phyloP scores from a whole-genome alignment of 2,888 invertebrate genomes.

The Phaedon cochleariae region DNA sequence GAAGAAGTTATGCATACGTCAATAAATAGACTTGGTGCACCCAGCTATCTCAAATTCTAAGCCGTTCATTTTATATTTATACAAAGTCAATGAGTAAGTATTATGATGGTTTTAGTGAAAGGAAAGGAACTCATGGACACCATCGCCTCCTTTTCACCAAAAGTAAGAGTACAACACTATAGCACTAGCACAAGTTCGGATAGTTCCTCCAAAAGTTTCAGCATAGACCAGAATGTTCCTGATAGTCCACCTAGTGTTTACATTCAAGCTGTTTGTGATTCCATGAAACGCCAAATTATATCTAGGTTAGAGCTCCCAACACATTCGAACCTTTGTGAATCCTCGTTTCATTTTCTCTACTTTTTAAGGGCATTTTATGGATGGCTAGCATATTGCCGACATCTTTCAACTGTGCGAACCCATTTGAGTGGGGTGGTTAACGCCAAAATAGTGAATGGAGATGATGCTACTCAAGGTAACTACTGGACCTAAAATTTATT shows the following conservation, averaged over 20 bases:
- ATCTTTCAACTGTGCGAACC: constrained; percentile 89
- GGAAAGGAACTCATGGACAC: constrained; percentile 74
- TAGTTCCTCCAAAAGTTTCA: constrained; percentile 66
- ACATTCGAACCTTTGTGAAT: no score
- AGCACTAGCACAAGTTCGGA: constrained; percentile 77
- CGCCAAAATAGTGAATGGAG: constrained; percentile 73
- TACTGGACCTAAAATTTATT: no score
- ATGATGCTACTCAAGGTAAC: constrained; percentile 66
- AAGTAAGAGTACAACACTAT: constrained; percentile 64
- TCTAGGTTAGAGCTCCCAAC: constrained; percentile 66
- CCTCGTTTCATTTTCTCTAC: background rate
- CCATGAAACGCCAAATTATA: constrained; percentile 94
- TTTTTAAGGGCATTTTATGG: constrained; percentile 82
- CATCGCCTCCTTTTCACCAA: constrained; percentile 59
- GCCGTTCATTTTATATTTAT: no score
- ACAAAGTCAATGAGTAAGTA: no score
- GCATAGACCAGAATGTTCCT: constrained; percentile 62
- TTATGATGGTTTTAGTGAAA: constrained; percentile 64
- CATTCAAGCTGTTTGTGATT: constrained; percentile 80
- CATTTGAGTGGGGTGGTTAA: constrained; percentile 91
- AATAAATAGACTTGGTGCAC: no score
- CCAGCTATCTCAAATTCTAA: no score
- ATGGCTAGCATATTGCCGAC: constrained; percentile 94
- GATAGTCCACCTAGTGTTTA: constrained; percentile 60
- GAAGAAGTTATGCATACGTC: no score